Base-by-base conservation (phyloP, 2,888 invertebrate genomes). In the Drosophila demipolita region DNA sequence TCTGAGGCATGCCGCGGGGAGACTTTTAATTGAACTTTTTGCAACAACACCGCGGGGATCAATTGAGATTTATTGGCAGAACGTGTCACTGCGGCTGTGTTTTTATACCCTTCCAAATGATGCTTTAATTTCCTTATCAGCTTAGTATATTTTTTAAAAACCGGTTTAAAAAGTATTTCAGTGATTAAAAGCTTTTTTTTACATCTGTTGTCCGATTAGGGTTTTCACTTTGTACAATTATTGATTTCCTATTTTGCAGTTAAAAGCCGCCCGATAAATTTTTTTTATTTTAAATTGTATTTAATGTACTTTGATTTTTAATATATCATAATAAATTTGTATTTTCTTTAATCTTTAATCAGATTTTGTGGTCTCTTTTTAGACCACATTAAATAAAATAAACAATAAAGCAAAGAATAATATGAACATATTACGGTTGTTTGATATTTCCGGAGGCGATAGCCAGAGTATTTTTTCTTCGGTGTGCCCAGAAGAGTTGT, bases 11-110 rank as follows among this genome's bases (percentile, higher is more conserved):
- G 64, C 69, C 79, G 52, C 61, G 55, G 67, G 63, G 68, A 74
- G 83, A 77, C 66, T 83, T 84, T 84, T 84, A 84, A 90, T 90
- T 89, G 91, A 91, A 89, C 86, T 85, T 82, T 83, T 82, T 72
- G 77, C 82, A 82, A 90, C 86, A 79, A 73, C 79, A 80, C 91
- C 87, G 77, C 77, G 60, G 91, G 85, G 90, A 91, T 81, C 84
- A 86, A 86, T 87, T 83, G 85, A 88, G 91, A 90, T 91, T 91
- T 90, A 91, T 90, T 82, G 89, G 65, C 79, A 57, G 70, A 68
- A 73, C 85, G 82, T 89, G 89, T 89, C 87, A 66, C 68, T 73
- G 74, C 74, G 71, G 75, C 70, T 50, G 35, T 45, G 54, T 17
- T 45, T 7, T 1, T 12, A 15, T 15, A 45, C 4, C 4, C 45